Evolutionary conservation across 2,113 vertebrate species (phyloP).

Genomic region (Felis chaus): DNA sequence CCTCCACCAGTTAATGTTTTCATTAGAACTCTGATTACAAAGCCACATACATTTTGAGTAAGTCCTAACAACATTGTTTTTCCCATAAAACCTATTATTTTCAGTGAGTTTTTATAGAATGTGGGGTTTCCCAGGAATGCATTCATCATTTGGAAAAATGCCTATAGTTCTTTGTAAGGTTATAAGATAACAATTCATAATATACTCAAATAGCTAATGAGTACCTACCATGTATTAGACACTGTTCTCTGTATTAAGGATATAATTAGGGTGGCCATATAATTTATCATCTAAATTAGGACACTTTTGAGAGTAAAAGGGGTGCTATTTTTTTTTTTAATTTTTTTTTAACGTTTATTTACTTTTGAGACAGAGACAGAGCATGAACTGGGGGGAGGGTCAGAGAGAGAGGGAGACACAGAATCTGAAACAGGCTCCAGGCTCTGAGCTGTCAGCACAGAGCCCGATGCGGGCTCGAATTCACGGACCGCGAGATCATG

Average conservation of each 20-base stretch:
- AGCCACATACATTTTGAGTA: background rate
- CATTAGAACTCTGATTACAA: background rate
- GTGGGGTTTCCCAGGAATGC: constrained; percentile 15
- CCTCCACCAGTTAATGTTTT: constrained; percentile 25
- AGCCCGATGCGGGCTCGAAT: too few relatives aligned
- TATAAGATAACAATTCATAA: background rate
- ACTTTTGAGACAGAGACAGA: too few relatives aligned
- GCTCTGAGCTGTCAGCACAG: too few relatives aligned
- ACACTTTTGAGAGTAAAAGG: background rate
- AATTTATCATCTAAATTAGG: constrained; percentile 38
- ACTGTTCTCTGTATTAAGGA: constrained; percentile 9
- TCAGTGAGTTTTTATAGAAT: constrained; percentile 20
- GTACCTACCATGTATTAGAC: background rate
- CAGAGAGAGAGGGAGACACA: too few relatives aligned
- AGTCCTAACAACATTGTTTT: background rate
- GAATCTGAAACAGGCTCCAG: too few relatives aligned
- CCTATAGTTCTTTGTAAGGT: background rate
- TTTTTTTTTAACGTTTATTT: too few relatives aligned
- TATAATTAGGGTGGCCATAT: background rate
- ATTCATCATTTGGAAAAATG: constrained; percentile 15
- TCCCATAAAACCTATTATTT: background rate
- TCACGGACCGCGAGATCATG: too few relatives aligned
- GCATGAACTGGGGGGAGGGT: too few relatives aligned
- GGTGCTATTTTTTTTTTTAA: background rate
- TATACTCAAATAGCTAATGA: constrained; percentile 15